Base-by-base conservation (phyloP, 1,140 invertebrate genomes). In the Cryptotermes secundus region DNA sequence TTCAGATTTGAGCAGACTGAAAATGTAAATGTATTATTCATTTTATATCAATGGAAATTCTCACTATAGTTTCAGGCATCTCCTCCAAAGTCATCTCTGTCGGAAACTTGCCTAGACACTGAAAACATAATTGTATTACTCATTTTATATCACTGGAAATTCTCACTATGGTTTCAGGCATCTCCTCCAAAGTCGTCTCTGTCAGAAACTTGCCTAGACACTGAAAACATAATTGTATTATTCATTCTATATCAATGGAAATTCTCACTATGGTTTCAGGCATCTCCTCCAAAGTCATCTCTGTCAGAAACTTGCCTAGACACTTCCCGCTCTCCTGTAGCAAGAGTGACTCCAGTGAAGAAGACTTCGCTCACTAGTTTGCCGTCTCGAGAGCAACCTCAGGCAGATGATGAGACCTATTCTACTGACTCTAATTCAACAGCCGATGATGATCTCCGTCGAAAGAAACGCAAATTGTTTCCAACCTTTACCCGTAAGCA, bases 351-450 rank as follows among this genome's bases (percentile, higher is more conserved):
- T 38, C 36, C 83, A 42, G 22, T 14, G n/a, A 84, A 84, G 83
- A 84, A 84, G 36, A 36, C 45, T 36, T 79, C 83, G 7, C 65
- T 65, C 16, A 31, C 59, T n/a, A 72, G n/a, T 31, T 31, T 31
- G n/a, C 34, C 83, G 22, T n/a, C 38, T 35, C 49, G 31, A 72
- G 83, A 83, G 38, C 84, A 84, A 45, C 36, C 34, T 10, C 24
- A 80, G 22, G 34, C 42, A 31, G 84, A 84, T 35, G 84, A 84
- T 16, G 91, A 91, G 85, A 90, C 91, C 26, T 87, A 90, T 1
- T 91, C 91, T 0, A 92, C 91, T 14, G 91, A 92, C 86, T 91
- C 90, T 9, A 91, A 91, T 86, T 91, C 91, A n/a, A 91, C 90
- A 35, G 88, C 88, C 34, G 85, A 85, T 24, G 91, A 91, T 82